These are phyloP conservation scores for Odontomachus brunneus DNA, from an alignment of 1,140 invertebrate genomes.

Conservation along the genomic window DNA sequence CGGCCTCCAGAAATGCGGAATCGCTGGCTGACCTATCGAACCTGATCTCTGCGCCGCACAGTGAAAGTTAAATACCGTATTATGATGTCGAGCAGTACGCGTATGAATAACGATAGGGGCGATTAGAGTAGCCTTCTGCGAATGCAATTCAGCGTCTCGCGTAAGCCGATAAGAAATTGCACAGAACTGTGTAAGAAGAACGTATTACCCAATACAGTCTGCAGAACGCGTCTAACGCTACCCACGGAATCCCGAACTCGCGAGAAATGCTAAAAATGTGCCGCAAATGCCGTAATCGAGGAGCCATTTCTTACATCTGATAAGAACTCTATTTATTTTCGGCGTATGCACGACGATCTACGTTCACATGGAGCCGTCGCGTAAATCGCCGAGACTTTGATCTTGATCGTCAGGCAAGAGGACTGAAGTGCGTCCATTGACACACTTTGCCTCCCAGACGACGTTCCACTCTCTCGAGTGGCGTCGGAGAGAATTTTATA, in stretches of 20 bases:
- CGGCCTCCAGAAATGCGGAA: constrained; percentile 46
- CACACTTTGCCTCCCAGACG: constrained; percentile 19
- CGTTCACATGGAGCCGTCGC: neutral
- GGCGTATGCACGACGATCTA: neutral
- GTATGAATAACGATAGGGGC: constrained; percentile 17
- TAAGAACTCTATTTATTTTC: neutral
- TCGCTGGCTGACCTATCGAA: constrained; percentile 34
- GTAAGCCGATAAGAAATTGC: neutral
- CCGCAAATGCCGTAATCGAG: too few relatives aligned
- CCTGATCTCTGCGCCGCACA: constrained; percentile 3
- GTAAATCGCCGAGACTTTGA: constrained; percentile 24
- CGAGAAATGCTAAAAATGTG: too few relatives aligned
- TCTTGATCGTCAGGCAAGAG: constrained; percentile 30
- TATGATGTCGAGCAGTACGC: constrained; percentile 8
- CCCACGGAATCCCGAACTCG: neutral
- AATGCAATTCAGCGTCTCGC: neutral
- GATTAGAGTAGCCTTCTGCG: neutral
- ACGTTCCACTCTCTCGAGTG: constrained; percentile 1
- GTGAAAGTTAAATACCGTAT: constrained; percentile 45
- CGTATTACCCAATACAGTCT: constrained; percentile 14
- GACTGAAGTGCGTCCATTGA: constrained; percentile 33
- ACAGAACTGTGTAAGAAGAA: neutral
- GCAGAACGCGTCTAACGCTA: neutral
- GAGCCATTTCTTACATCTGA: neutral
- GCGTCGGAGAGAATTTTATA: too few relatives aligned